Evolutionary conservation across 2,113 vertebrate genomes (phyloP).

Genomic region (Hemibagrus wyckioides): DNA sequence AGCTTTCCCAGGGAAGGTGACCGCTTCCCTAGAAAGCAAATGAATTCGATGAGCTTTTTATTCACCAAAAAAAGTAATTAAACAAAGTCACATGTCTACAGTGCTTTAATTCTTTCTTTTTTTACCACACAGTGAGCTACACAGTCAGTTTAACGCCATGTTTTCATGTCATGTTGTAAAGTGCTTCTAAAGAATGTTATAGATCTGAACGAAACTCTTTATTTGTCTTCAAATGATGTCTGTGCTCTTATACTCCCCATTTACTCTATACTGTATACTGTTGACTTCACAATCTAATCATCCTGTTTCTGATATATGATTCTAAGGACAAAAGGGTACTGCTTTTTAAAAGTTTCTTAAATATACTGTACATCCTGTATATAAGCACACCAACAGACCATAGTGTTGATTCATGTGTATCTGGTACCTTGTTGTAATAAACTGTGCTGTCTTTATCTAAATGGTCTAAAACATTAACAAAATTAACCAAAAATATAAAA

Average conservation of each 20-base stretch:
- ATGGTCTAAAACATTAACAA: neutral
- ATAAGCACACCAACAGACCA: neutral
- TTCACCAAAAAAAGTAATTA: conserved; percentile 4
- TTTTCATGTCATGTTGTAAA: neutral
- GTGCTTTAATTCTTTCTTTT: neutral
- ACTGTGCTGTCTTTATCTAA: neutral
- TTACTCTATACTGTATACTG: neutral
- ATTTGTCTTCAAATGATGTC: conserved; percentile 31
- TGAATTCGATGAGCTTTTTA: conserved; percentile 27
- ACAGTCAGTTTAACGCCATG: neutral
- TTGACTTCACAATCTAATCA: neutral
- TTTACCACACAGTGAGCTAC: neutral
- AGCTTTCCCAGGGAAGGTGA: conserved; percentile 35
- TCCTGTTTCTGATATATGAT: conserved; percentile 12
- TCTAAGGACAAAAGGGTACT: neutral
- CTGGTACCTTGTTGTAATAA: neutral
- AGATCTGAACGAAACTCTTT: conserved; percentile 6
- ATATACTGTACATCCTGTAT: neutral
- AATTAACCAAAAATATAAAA: neutral
- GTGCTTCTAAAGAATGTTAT: neutral
- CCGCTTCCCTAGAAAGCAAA: conserved; percentile 13
- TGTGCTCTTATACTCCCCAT: conserved; percentile 9
- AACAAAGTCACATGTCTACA: neutral
- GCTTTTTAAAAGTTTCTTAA: conserved; percentile 30
- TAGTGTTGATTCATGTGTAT: conserved; percentile 30